Evolutionary conservation across 2,888 invertebrate genomes (phyloP).

Genomic region (Taphrorychus bicolor): DNA sequence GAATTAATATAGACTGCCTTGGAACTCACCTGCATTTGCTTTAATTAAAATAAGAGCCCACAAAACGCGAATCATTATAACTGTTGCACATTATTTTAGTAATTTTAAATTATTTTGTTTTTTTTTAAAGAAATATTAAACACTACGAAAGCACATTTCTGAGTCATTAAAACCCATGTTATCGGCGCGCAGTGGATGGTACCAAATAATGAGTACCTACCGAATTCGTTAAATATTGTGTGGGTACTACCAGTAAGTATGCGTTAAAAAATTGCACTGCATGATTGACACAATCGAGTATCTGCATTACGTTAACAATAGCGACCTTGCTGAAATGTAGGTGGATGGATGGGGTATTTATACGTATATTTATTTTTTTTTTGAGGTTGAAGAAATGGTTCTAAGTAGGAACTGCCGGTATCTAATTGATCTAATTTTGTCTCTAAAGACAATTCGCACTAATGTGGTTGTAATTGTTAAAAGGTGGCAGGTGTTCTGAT

Average conservation of each 20-base stretch:
- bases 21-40: conserved; percentile 43
- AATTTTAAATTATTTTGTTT: background rate
- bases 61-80: conserved; percentile 46
- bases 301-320: conserved; percentile 41
- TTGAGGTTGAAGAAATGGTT: background rate
- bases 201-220: background rate
- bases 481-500: no score
- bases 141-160: background rate
- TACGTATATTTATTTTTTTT: background rate
- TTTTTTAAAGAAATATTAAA: no score
- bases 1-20: conserved; percentile 4
- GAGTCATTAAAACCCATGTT: conserved; percentile 8
- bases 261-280: conserved; percentile 35
- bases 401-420: background rate
- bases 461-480: no score
- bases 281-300: conserved; percentile 42
- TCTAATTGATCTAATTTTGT: no score
- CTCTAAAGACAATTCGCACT: no score
- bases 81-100: conserved; percentile 42
- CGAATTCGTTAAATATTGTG: conserved; percentile 5
- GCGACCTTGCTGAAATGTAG: conserved; percentile 26
- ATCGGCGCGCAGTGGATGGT: background rate
- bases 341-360: background rate
- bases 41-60: conserved; percentile 46
- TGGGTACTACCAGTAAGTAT: conserved; percentile 30